These are phyloP conservation scores for Cyclargus thomasi DNA, from an alignment of 1,140 invertebrate species.

Conservation along the genomic window DNA sequence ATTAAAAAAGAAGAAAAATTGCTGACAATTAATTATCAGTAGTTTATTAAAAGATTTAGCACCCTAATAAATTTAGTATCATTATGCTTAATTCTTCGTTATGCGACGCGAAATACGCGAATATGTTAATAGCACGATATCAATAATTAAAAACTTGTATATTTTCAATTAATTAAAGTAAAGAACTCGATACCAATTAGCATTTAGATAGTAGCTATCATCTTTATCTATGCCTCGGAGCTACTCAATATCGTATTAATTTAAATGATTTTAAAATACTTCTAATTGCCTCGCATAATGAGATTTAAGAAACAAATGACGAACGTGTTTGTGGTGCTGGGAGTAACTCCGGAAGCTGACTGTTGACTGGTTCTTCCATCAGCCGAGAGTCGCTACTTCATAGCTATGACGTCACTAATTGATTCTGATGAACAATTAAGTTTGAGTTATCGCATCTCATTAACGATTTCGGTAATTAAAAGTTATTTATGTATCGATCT, in stretches of 20 bases:
- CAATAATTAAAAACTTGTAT: conserved; percentile 15
- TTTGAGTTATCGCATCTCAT: background rate
- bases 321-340: conserved; percentile 43
- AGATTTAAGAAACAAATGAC: conserved; percentile 44
- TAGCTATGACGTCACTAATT: background rate
- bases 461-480: background rate
- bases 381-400: conserved; percentile 33
- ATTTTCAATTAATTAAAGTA: conserved; percentile 12
- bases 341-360: conserved; percentile 70
- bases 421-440: conserved; percentile 1
- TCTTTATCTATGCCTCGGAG: conserved; percentile 17
- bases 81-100: background rate
- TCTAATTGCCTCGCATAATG: conserved; percentile 36
- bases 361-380: conserved; percentile 48
- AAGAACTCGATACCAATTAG: conserved; percentile 24
- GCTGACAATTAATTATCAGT: background rate
- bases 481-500: background rate
- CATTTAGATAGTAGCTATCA: conserved; percentile 21
- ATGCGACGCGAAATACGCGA: conserved; percentile 2
- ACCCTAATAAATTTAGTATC: background rate
- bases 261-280: conserved; percentile 20
- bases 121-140: conserved; percentile 5
- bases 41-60: background rate
- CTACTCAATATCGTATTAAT: conserved; percentile 7
- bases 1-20: background rate